phyloP scores from a whole-genome alignment of 2,113 vertebrate species.

The Antechinus flavipes region DNA sequence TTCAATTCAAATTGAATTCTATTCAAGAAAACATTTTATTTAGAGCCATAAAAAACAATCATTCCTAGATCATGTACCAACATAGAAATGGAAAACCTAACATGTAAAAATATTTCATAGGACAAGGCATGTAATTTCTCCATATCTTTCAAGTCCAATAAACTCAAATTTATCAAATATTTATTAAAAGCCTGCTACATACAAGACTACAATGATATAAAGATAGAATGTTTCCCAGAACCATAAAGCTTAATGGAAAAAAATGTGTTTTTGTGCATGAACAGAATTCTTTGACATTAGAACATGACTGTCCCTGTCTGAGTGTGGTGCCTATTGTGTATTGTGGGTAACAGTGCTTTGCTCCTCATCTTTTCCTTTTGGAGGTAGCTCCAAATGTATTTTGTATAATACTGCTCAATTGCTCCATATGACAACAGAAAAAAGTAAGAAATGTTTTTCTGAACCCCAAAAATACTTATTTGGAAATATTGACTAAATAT shows the following conservation, averaged over 20 bases:
- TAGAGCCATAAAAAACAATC: not conserved
- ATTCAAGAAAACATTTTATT: not conserved
- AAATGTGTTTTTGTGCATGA: not conserved
- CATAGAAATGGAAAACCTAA: not conserved
- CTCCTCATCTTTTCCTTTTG: not conserved
- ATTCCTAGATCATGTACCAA: not conserved
- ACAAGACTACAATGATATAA: not conserved
- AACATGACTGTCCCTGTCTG: not conserved
- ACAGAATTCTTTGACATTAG: not conserved
- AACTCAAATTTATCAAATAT: not conserved
- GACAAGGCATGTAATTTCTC: not conserved
- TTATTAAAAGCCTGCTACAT: not conserved
- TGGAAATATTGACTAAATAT: not conserved
- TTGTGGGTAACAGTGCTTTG: not conserved
- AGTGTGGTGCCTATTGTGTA: not conserved
- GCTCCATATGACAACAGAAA: not conserved
- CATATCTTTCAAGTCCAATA: not conserved
- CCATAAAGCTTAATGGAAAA: not conserved
- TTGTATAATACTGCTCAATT: not conserved
- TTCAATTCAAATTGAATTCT: not conserved
- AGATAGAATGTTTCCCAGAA: not conserved
- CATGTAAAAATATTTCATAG: not conserved
- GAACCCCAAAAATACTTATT: not conserved
- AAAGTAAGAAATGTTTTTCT: not conserved
- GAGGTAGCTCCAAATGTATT: not conserved